A percentile compares a stretch with the other conserved stretches of the same genome.
phyloP scores from a whole-genome alignment of 2,888 invertebrate species.

The Acrobasis repandana region DNA sequence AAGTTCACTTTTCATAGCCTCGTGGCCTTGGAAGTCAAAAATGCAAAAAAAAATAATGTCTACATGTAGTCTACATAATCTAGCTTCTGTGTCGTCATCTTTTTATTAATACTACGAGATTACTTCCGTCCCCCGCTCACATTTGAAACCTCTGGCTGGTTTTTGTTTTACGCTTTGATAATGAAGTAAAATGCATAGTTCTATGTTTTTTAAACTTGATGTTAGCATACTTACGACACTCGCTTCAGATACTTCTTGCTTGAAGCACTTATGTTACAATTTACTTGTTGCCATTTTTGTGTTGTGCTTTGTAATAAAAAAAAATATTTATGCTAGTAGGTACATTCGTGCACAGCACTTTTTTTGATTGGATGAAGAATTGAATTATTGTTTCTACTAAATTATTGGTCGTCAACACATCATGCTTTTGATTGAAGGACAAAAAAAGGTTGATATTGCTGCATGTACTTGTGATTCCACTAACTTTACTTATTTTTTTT shows the following conservation, averaged over 20 bases:
- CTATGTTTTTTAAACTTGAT: not conserved
- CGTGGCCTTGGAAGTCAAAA: not conserved
- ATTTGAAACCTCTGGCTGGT: constrained; percentile 7
- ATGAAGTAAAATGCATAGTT: not conserved
- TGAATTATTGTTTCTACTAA: not conserved
- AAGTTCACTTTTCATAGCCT: not conserved
- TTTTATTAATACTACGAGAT: not conserved
- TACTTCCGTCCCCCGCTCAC: not conserved
- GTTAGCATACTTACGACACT: not conserved
- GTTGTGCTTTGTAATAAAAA: constrained; percentile 6
- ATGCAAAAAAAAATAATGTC: too few relatives aligned
- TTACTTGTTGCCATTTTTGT: constrained; percentile 5
- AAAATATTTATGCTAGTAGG: constrained; percentile 1
- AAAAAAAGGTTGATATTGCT: not conserved
- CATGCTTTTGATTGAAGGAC: not conserved
- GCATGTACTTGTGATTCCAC: constrained; percentile 2
- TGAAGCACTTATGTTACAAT: constrained; percentile 5
- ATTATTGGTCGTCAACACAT: not conserved
- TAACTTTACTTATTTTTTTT: not conserved
- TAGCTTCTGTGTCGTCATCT: not conserved
- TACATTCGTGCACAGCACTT: constrained; percentile 1
- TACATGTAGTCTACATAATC: not conserved
- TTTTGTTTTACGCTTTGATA: constrained; percentile 5
- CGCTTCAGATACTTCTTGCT: constrained; percentile 14
- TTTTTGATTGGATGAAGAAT: not conserved